Conservation (phyloP, 2,113 vertebrate genomes). For the Melanocharis versteri region DNA sequence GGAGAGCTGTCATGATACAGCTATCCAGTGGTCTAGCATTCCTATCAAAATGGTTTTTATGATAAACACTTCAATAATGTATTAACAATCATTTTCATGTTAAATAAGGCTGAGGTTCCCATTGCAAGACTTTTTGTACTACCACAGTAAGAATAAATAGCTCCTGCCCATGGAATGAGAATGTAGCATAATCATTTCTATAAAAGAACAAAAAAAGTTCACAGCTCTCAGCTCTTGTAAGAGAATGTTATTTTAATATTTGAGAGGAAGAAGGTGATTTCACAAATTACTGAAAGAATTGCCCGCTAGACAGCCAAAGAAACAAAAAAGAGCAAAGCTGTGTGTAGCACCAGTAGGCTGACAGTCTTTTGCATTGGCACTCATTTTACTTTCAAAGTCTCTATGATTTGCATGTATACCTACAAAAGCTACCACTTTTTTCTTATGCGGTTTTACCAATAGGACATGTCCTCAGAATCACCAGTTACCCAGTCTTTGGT, state of each 20-base stretch:
- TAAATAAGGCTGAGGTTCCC: background rate
- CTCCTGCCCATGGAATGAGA: background rate
- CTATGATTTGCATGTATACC: background rate
- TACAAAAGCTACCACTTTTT: background rate
- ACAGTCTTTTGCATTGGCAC: background rate
- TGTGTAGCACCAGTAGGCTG: background rate
- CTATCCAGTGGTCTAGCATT: background rate
- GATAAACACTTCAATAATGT: background rate
- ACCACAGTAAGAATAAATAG: background rate
- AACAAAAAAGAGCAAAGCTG: background rate
- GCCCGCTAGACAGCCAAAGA: background rate
- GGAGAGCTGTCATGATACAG: background rate
- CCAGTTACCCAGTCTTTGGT: background rate
- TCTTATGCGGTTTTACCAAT: background rate
- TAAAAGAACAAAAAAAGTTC: background rate
- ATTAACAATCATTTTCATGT: background rate
- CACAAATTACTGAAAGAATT: background rate
- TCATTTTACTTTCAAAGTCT: background rate
- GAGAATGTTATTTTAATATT: background rate
- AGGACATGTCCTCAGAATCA: background rate
- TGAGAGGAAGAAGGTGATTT: background rate
- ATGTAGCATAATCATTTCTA: background rate
- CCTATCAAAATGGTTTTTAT: background rate
- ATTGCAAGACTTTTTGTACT: background rate
- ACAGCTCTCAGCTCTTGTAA: background rate